A percentile compares a stretch with the other conserved stretches of the same genome.
Conservation (phyloP, 37 sponge, comb jelly and placozoan species). For the Diacarnus erythraeanus region DNA sequence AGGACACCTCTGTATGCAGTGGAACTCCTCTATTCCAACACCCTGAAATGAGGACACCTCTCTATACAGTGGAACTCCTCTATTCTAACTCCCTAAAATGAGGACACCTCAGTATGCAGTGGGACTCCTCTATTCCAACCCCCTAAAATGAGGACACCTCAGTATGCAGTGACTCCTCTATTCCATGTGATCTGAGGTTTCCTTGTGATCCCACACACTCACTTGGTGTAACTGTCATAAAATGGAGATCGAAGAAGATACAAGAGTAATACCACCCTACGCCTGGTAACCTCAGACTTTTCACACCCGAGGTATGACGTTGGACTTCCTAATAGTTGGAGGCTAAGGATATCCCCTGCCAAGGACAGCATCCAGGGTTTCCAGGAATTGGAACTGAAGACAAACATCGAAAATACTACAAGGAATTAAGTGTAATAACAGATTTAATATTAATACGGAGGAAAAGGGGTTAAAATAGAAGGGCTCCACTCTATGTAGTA, state of each 20-base stretch:
- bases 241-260: constrained; percentile 78
- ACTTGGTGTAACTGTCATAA: constrained; percentile 71
- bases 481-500: too few relatives aligned
- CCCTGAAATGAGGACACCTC: too few relatives aligned
- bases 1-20: too few relatives aligned
- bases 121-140: too few relatives aligned
- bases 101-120: too few relatives aligned
- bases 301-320: constrained; percentile 15
- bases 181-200: neutral
- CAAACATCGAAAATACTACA: constrained; percentile 16
- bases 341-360: constrained; percentile 54
- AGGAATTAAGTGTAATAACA: too few relatives aligned
- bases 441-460: too few relatives aligned
- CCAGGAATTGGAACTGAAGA: constrained; percentile 67
- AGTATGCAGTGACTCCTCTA: neutral
- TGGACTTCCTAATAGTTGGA: constrained; percentile 42
- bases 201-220: neutral
- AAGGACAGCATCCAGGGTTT: constrained; percentile 78
- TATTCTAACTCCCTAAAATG: too few relatives aligned
- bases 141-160: neutral
- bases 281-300: constrained; percentile 47
- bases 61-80: too few relatives aligned
- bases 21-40: too few relatives aligned
- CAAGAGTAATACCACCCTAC: constrained; percentile 57
- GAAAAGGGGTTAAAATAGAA: too few relatives aligned